phyloP scores from a whole-genome alignment of 2,113 vertebrate species.

The Thinocorus orbignyianus region DNA sequence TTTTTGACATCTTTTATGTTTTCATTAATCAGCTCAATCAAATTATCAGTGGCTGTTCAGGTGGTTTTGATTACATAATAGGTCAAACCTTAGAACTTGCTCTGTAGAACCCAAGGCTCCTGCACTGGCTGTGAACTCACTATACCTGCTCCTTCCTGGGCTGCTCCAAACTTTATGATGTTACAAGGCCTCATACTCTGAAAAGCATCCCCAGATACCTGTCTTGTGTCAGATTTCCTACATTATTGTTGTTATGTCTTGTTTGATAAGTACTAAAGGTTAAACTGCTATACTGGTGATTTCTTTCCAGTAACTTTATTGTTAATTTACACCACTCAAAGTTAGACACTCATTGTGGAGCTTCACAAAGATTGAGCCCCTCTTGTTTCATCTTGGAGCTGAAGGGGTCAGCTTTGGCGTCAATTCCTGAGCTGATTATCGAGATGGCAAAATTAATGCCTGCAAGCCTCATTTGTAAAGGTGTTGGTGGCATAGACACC shows the following conservation, averaged over 20 bases:
- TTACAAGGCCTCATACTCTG: fast-evolving
- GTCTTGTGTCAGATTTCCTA: not conserved
- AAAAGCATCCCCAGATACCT: not conserved
- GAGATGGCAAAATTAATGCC: not conserved
- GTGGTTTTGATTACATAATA: not conserved
- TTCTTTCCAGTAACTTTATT: not conserved
- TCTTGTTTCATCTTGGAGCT: not conserved
- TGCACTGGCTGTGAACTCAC: no score
- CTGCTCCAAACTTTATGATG: not conserved
- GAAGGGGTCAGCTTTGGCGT: not conserved
- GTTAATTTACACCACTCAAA: not conserved
- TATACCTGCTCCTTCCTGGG: not conserved
- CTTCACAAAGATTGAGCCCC: not conserved
- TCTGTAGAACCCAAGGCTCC: not conserved
- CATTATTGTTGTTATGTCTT: fast-evolving
- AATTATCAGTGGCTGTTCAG: not conserved
- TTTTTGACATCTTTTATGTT: not conserved
- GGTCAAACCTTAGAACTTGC: not conserved
- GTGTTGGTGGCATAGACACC: not conserved
- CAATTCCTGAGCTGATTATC: not conserved
- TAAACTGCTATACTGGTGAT: not conserved
- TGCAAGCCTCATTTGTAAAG: not conserved
- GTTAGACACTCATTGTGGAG: not conserved
- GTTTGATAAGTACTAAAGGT: not conserved
- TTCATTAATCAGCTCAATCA: not conserved